Percentiles rank a stretch among this genome's conserved stretches.
These are phyloP conservation scores for Uloborus diversus DNA, from an alignment of 1,140 invertebrate species.

Conservation along the genomic window DNA sequence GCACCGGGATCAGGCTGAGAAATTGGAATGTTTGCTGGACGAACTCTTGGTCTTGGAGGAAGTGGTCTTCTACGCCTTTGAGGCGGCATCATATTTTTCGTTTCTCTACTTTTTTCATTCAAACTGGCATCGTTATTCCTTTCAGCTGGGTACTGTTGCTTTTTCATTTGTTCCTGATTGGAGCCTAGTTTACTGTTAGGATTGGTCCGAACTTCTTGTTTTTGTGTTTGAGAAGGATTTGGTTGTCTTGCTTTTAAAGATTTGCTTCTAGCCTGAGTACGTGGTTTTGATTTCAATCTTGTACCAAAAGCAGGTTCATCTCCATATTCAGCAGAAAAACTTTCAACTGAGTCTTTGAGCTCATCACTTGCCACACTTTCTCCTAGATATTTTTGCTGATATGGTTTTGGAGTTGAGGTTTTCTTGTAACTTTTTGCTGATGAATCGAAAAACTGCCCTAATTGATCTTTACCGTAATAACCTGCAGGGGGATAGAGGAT, in stretches of 20 bases:
- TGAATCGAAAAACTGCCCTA: constrained; percentile 44
- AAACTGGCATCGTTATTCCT: neutral
- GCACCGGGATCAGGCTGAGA: constrained; percentile 15
- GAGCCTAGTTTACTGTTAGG: neutral
- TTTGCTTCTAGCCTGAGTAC: neutral
- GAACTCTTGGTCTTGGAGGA: neutral
- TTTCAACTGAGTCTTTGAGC: constrained; percentile 1
- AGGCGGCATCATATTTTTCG: neutral
- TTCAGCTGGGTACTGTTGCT: too few relatives aligned
- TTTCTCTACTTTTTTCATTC: neutral
- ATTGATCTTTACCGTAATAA: constrained; percentile 49
- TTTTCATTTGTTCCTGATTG: too few relatives aligned
- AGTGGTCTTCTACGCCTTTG: constrained; percentile 1
- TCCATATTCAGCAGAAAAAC: constrained; percentile 18
- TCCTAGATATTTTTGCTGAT: constrained; percentile 8
- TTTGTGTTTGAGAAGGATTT: constrained; percentile 21
- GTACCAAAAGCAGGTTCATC: constrained; percentile 40
- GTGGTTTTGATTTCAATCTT: constrained; percentile 24
- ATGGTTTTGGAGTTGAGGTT: neutral
- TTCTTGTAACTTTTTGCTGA: constrained; percentile 30
- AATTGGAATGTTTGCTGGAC: neutral
- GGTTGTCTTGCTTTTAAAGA: neutral
- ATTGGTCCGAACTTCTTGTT: constrained; percentile 9
- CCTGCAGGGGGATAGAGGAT: constrained; percentile 42
- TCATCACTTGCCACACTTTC: constrained; percentile 29